phyloP scores from a whole-genome alignment of 2,113 vertebrate species.

The Xerus inauris region DNA sequence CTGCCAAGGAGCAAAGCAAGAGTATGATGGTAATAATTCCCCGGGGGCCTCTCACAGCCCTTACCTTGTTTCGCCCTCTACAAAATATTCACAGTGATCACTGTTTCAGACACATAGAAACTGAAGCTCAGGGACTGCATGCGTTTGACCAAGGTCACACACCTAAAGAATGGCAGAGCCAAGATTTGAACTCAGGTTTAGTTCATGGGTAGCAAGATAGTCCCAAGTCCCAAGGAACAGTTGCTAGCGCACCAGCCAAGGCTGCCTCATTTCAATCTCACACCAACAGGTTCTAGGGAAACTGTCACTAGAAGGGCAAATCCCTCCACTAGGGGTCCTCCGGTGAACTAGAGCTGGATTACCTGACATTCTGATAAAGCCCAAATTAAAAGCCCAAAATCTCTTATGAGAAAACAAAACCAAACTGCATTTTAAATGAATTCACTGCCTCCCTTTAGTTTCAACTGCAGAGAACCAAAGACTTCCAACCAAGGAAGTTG shows the following conservation, averaged over 20 bases:
- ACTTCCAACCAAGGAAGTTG: neutral
- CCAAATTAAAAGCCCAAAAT: slow-evolving; percentile 24
- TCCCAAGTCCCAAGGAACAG: neutral
- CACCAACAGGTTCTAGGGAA: neutral
- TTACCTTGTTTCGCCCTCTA: neutral
- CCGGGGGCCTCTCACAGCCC: too few relatives aligned
- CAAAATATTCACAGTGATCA: neutral
- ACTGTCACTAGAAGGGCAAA: slow-evolving; percentile 38
- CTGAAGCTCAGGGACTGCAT: too few relatives aligned
- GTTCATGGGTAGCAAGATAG: neutral
- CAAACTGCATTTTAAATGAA: slow-evolving; percentile 60
- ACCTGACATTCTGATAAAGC: slow-evolving; percentile 46
- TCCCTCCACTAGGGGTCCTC: neutral
- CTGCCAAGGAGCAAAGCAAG: neutral
- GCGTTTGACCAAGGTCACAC: neutral
- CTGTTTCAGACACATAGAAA: neutral
- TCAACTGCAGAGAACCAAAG: slow-evolving; percentile 58
- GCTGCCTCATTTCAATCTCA: neutral
- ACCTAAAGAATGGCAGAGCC: neutral
- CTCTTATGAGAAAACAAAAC: slow-evolving; percentile 54
- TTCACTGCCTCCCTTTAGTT: slow-evolving; percentile 57
- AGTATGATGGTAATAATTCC: neutral
- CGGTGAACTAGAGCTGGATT: slow-evolving; percentile 32
- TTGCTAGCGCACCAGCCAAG: too few relatives aligned
- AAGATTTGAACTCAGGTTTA: neutral